Conservation (phyloP, 2,888 invertebrate genomes). For the Brassicogethes aeneus region DNA sequence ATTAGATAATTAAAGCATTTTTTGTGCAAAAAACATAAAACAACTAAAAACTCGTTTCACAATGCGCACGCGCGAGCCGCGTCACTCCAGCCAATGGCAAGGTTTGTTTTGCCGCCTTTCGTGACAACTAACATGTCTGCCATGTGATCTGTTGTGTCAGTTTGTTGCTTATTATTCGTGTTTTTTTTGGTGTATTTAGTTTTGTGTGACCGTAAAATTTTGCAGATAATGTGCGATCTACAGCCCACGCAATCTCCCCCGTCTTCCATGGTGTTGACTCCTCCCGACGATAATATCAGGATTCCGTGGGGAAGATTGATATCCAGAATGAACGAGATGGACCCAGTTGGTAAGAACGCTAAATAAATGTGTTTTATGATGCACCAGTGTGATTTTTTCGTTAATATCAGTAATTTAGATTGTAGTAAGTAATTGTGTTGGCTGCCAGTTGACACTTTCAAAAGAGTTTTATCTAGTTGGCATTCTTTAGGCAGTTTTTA, state of each 20-base stretch:
- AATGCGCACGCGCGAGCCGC: no score
- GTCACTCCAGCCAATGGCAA: background rate
- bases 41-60: no score
- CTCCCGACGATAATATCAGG: background rate
- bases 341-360: constrained; percentile 1
- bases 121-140: background rate
- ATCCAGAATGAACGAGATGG: background rate
- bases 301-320: background rate
- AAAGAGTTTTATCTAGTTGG: no score
- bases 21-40: no score
- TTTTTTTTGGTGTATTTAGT: no score
- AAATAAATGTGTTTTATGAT: no score
- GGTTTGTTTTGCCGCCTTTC: constrained; percentile 2
- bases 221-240: no score
- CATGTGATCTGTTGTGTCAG: constrained; percentile 2
- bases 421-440: background rate
- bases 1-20: no score
- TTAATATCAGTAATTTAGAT: background rate
- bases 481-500: no score
- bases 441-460: no score
- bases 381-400: constrained; percentile 1
- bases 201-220: no score
- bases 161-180: background rate
- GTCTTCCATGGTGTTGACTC: background rate
- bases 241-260: no score